Evolutionary conservation across 2,113 vertebrate species (phyloP), one percentile per base, ranked within the genome.

Genomic region (Emydura subglobosa): DNA sequence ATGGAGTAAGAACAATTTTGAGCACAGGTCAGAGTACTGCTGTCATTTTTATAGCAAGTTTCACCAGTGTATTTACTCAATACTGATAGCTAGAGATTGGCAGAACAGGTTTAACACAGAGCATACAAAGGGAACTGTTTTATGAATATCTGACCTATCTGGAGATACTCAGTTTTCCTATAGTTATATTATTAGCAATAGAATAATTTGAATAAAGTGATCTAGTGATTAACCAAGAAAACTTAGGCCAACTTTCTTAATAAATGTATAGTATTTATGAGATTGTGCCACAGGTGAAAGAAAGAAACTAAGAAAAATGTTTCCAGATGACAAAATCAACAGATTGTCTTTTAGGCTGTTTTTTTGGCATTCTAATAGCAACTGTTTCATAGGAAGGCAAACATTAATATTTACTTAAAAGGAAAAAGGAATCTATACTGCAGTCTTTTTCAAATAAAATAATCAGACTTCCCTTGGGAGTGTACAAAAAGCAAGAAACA

Each of bases 1-100:
- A 42, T 5, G 53, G 95, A 61, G 82, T 89, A 93, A 88, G 85
- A 97, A 93, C 29, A 88, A 44, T 92, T 42, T 5, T 85, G 49
- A 95, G 7, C 87, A 76, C 1, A 95, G 96, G 94, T 97, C 97
- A 97, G 65, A 80, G n/a, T 59, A 80, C 44, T 76, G 81, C 82
- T 97, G 95, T 95, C 94, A 82, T 86, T 96, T 95, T 90, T 85
- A 92, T n/a, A 92, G 76, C 53, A 87, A 92, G 44, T 79, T 91
- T 92, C 85, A 91, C 83, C 50, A 85, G 14, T 12, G 1, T 82
- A n/a, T 59, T 92, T 55, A 53, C 65, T 94, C 79, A 47, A 0
- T 47, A 50, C 10, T 47, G 79, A 94, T 82, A 49, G 42, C 72
- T 42, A 87, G 85, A 89, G 49, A 95, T 59, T 1, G 1, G 25